A percentile compares a stretch with the other conserved stretches of the same genome.
Evolutionary conservation across 2,888 invertebrate genomes (phyloP).

Genomic region (Choreutis nemorana): DNA sequence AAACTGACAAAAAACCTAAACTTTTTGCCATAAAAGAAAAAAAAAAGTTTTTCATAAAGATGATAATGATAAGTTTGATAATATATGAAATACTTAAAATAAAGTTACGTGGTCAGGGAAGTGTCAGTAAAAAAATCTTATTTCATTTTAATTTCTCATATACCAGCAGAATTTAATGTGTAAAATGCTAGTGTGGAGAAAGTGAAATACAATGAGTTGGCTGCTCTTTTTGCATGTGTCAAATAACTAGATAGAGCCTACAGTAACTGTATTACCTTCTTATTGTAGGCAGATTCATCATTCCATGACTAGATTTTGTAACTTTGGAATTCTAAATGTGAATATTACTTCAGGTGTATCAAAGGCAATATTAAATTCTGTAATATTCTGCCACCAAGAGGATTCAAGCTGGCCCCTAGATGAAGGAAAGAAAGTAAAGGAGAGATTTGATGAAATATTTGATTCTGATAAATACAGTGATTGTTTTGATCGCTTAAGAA

Average conservation of each 20-base stretch:
- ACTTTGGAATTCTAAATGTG: constrained; percentile 4
- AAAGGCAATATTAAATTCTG: constrained; percentile 92
- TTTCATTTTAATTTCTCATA: too few relatives aligned
- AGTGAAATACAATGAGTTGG: too few relatives aligned
- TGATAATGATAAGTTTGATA: too few relatives aligned
- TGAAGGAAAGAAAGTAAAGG: constrained; percentile 92
- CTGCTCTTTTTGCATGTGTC: too few relatives aligned
- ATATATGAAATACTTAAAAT: too few relatives aligned
- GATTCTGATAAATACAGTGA: constrained; percentile 93
- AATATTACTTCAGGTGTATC: constrained; percentile 84
- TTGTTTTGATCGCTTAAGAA: constrained; percentile 79
- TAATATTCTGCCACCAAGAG: constrained; percentile 99
- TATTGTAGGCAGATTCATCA: background rate
- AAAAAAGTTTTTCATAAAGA: too few relatives aligned
- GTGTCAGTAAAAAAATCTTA: too few relatives aligned
- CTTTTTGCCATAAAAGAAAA: too few relatives aligned
- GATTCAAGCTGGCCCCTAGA: constrained; percentile 97
- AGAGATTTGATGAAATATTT: constrained; percentile 97
- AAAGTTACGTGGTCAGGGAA: too few relatives aligned
- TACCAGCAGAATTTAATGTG: too few relatives aligned
- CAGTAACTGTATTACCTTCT: background rate
- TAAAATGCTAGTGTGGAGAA: too few relatives aligned
- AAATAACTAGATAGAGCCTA: background rate
- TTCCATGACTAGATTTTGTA: constrained; percentile 2
- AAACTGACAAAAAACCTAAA: too few relatives aligned